These are phyloP conservation scores for Alligator sinensis DNA, from an alignment of 2,113 vertebrate genomes.

Conservation along the genomic window DNA sequence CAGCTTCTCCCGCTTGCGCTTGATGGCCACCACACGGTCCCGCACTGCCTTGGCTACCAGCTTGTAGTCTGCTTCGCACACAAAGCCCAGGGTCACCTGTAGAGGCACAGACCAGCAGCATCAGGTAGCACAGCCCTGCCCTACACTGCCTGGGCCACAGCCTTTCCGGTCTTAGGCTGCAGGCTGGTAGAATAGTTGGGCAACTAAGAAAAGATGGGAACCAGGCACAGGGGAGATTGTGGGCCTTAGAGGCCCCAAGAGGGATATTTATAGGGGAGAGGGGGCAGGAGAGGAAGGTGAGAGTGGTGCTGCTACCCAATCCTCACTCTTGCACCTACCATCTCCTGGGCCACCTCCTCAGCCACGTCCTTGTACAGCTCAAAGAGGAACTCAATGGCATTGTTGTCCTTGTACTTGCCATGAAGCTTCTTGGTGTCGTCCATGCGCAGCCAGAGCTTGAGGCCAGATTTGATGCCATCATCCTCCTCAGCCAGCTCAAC, in stretches of 20 bases:
- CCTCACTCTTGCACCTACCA: slow-evolving; percentile 81
- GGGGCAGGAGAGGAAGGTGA: too few relatives aligned
- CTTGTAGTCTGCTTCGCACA: slow-evolving; percentile 92
- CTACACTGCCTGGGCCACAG: fast-evolving
- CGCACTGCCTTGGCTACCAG: slow-evolving; percentile 91
- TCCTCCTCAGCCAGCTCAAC: slow-evolving; percentile 96
- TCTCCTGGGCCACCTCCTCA: slow-evolving; percentile 96
- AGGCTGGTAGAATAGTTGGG: background rate
- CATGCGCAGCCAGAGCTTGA: slow-evolving; percentile 97
- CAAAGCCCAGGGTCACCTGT: slow-evolving; percentile 91
- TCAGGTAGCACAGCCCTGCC: fast-evolving
- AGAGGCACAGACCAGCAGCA: background rate
- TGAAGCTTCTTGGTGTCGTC: slow-evolving; percentile 92
- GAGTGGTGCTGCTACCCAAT: too few relatives aligned
- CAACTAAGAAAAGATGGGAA: background rate
- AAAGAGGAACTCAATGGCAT: slow-evolving; percentile 96
- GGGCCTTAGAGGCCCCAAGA: background rate
- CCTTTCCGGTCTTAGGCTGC: too few relatives aligned
- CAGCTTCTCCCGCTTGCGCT: slow-evolving; percentile 88
- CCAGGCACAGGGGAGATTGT: background rate
- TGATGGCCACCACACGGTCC: slow-evolving; percentile 87
- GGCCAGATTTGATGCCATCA: slow-evolving; percentile 87
- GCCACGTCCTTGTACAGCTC: slow-evolving; percentile 94
- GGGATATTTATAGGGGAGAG: too few relatives aligned
- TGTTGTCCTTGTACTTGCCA: slow-evolving; percentile 95